A percentile compares a stretch with the other conserved stretches of the same genome.
phyloP scores from a whole-genome alignment of 2,113 vertebrate genomes.

The Oryzias celebensis region DNA sequence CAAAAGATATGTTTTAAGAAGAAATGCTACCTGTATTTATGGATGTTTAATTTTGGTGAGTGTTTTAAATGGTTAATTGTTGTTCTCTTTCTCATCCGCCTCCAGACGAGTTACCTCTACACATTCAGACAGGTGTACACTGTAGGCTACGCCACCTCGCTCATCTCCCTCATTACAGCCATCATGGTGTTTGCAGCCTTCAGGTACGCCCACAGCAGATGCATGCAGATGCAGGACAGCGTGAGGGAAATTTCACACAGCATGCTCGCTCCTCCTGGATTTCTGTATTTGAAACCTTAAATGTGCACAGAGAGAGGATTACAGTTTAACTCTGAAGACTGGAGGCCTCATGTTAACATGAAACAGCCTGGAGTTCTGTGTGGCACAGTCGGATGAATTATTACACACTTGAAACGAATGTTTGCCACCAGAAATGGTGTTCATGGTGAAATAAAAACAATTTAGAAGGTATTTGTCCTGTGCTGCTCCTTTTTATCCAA shows the following conservation, averaged over 20 bases:
- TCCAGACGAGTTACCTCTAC: conserved; percentile 73
- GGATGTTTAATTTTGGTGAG: no score
- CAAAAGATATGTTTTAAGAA: no score
- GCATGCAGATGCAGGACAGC: background rate
- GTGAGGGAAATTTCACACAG: background rate
- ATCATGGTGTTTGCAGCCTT: conserved; percentile 75
- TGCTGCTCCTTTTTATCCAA: background rate
- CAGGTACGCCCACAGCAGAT: conserved; percentile 60
- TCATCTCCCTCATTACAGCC: conserved; percentile 78
- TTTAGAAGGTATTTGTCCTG: background rate
- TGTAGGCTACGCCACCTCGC: conserved; percentile 78
- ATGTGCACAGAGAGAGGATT: conserved; percentile 3
- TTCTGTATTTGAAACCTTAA: background rate
- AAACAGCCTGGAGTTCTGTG: background rate
- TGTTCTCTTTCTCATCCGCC: conserved; percentile 1
- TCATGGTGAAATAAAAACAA: background rate
- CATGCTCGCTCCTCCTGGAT: background rate
- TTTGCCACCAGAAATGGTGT: background rate
- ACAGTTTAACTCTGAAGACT: no score
- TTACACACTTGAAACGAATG: no score
- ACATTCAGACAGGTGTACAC: conserved; percentile 78
- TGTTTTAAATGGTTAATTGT: background rate
- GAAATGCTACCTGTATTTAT: no score
- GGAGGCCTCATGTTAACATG: background rate
- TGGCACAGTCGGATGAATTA: no score